Evolutionary conservation across 2,797 vertebrate species (phyloP).

Genomic region (Chromis chromis): DNA sequence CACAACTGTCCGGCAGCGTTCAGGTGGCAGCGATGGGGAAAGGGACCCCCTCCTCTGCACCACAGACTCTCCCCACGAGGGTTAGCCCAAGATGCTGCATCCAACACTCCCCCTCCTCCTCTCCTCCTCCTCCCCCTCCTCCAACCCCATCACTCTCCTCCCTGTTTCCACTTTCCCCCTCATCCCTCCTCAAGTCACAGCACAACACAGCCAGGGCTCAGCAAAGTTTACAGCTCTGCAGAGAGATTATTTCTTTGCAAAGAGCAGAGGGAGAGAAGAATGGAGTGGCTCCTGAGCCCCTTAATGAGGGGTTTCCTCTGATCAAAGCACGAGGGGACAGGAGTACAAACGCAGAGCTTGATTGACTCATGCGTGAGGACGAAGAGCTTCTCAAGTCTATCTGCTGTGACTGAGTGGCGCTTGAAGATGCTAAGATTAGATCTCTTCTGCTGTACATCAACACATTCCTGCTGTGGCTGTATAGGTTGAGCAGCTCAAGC

Average conservation of each 20-base stretch:
- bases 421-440: constrained; percentile 68
- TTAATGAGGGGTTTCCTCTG: constrained; percentile 58
- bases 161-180: constrained; percentile 33
- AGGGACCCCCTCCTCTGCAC: constrained; percentile 28
- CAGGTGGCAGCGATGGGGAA: constrained; percentile 50
- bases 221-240: constrained; percentile 24
- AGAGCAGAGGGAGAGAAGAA: constrained; percentile 2
- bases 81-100: constrained; percentile 62
- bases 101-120: constrained; percentile 13
- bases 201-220: neutral
- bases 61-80: constrained; percentile 50
- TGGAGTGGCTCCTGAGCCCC: constrained; percentile 19
- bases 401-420: constrained; percentile 50
- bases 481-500: constrained; percentile 25
- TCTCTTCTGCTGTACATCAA: constrained; percentile 48
- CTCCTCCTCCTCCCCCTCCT: neutral
- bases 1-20: constrained; percentile 49
- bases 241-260: constrained; percentile 19
- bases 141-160: constrained; percentile 4
- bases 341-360: constrained; percentile 35
- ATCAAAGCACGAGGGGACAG: constrained; percentile 40
- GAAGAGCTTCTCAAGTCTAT: constrained; percentile 28
- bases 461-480: constrained; percentile 49
- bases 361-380: constrained; percentile 36
- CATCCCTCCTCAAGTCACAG: constrained; percentile 32